A percentile compares a stretch with the other conserved stretches of the same genome.
phyloP scores from a whole-genome alignment of 2,113 vertebrate genomes.

The Phainopepla nitens region DNA sequence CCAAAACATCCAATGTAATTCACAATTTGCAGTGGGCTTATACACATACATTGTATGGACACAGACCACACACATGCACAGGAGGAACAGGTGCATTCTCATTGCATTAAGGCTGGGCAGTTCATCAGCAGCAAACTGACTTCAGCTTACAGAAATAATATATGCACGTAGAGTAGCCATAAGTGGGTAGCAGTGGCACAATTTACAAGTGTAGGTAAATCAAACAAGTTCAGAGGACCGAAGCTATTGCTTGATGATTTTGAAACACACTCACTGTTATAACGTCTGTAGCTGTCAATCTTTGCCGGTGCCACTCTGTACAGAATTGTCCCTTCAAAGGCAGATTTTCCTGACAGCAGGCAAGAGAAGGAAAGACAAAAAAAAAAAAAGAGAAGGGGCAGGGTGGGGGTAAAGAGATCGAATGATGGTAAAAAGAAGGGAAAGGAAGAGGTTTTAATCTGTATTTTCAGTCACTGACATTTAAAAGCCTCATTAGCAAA shows the following conservation, averaged over 20 bases:
- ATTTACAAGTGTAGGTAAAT: constrained; percentile 44
- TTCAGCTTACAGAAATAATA: constrained; percentile 54
- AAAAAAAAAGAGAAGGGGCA: constrained; percentile 56
- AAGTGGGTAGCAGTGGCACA: constrained; percentile 52
- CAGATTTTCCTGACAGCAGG: constrained; percentile 82
- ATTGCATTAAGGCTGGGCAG: constrained; percentile 42
- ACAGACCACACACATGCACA: constrained; percentile 55
- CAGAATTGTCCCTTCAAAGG: constrained; percentile 81
- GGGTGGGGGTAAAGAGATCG: constrained; percentile 53
- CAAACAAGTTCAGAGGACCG: constrained; percentile 61
- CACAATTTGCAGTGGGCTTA: background rate
- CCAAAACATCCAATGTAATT: background rate
- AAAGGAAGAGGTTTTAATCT: constrained; percentile 77
- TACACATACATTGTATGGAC: background rate
- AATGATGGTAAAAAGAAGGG: constrained; percentile 74
- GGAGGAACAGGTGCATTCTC: constrained; percentile 53
- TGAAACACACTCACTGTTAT: constrained; percentile 81
- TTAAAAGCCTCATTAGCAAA: constrained; percentile 67
- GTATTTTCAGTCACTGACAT: constrained; percentile 60
- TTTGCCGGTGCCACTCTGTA: constrained; percentile 78
- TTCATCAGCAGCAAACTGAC: constrained; percentile 59
- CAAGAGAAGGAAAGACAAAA: constrained; percentile 70
- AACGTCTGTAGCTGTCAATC: constrained; percentile 83
- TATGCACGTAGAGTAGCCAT: constrained; percentile 42
- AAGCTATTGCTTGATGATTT: constrained; percentile 61